Percentiles rank a stretch among this genome's conserved stretches.
Evolutionary conservation across 2,113 vertebrate species (phyloP).

Genomic region (Uria lomvia): DNA sequence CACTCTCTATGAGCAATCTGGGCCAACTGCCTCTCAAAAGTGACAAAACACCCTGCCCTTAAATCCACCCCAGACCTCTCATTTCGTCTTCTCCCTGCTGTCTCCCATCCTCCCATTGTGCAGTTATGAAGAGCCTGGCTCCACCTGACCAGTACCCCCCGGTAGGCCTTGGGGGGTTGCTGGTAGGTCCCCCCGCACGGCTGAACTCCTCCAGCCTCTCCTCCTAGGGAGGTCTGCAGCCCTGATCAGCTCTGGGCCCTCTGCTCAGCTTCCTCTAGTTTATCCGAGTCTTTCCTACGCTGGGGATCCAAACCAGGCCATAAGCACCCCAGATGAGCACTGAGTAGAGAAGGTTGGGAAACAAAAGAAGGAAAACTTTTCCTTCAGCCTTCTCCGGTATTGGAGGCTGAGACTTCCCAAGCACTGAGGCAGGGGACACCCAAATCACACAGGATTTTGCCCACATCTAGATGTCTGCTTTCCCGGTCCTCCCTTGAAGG

Average conservation of each 20-base stretch:
- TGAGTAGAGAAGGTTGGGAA: not conserved
- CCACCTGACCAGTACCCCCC: too few relatives aligned
- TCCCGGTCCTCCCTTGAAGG: not conserved
- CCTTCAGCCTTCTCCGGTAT: not conserved
- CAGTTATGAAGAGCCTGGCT: not conserved
- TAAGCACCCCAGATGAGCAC: not conserved
- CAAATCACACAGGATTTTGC: not conserved
- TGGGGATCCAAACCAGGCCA: too few relatives aligned
- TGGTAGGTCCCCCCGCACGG: fast-evolving
- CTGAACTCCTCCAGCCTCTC: not conserved
- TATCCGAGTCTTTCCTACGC: not conserved
- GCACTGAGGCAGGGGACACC: not conserved
- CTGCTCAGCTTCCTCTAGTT: not conserved
- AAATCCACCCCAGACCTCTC: not conserved
- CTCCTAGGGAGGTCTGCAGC: fast-evolving
- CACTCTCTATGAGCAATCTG: not conserved
- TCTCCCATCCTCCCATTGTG: too few relatives aligned
- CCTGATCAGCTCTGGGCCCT: fast-evolving
- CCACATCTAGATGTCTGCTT: fast-evolving
- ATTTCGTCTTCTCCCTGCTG: not conserved
- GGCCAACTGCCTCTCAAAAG: not conserved
- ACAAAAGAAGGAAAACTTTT: not conserved
- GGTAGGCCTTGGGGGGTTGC: not conserved
- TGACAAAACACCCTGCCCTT: not conserved
- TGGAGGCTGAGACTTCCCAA: not conserved